These are phyloP conservation scores for Peromyscus polionotus DNA, from an alignment of 2,113 vertebrate species.

Conservation along the genomic window DNA sequence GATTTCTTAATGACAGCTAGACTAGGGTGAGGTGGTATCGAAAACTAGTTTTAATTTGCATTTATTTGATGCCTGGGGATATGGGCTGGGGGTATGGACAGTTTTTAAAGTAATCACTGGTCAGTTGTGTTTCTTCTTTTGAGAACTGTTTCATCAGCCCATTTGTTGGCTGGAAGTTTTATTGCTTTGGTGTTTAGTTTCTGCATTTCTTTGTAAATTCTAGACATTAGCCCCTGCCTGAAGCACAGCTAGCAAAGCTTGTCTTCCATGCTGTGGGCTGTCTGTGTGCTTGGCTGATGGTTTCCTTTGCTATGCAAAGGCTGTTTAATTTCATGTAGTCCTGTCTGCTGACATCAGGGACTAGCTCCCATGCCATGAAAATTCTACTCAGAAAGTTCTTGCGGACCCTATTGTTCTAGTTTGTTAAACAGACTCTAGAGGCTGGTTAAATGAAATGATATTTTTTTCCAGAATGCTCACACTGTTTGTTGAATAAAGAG, in stretches of 20 bases:
- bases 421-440: constrained; percentile 48
- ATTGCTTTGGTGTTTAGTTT: neutral
- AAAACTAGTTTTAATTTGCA: neutral
- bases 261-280: neutral
- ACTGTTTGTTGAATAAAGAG: constrained; percentile 14
- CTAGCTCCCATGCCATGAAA: neutral
- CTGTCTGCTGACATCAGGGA: neutral
- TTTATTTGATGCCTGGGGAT: neutral
- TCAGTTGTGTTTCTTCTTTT: neutral
- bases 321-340: neutral
- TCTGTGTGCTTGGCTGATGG: neutral
- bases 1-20: neutral
- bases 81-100: neutral
- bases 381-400: neutral
- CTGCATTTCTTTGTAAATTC: neutral
- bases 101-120: neutral
- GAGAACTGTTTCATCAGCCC: neutral
- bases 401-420: neutral
- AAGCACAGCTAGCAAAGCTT: neutral
- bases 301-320: neutral
- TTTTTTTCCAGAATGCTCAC: constrained; percentile 6
- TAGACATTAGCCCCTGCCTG: neutral
- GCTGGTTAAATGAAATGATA: constrained; percentile 24
- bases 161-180: neutral
- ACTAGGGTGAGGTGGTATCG: neutral